These are phyloP conservation scores for Ormyrus rosae DNA, from an alignment of 2,888 invertebrate genomes.

Conservation along the genomic window DNA sequence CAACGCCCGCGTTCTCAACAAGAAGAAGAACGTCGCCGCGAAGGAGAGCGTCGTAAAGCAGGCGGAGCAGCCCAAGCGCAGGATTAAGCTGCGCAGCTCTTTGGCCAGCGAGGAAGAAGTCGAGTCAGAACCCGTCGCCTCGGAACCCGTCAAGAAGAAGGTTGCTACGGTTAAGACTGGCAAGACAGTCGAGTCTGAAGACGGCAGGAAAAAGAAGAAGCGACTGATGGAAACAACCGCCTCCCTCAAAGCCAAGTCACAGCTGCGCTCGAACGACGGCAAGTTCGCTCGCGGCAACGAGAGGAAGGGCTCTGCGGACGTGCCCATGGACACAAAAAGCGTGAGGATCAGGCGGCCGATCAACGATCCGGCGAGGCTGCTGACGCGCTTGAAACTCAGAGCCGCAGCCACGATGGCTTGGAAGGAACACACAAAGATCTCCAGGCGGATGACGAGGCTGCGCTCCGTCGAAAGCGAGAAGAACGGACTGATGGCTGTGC, in stretches of 20 bases:
- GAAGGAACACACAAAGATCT: constrained; percentile 51
- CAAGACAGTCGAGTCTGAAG: background rate
- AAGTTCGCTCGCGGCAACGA: constrained; percentile 65
- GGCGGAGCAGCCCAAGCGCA: constrained; percentile 42
- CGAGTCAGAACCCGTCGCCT: background rate
- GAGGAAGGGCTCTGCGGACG: background rate
- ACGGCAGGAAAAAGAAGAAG: constrained; percentile 54
- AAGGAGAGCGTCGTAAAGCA: constrained; percentile 56
- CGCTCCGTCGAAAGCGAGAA: constrained; percentile 49
- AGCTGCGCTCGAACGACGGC: constrained; percentile 69
- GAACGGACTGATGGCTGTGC: constrained; percentile 57
- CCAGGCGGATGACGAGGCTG: constrained; percentile 43
- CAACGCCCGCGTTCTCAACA: constrained; percentile 55
- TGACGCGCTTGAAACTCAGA: constrained; percentile 61
- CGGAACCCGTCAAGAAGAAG: background rate
- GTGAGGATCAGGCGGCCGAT: constrained; percentile 23
- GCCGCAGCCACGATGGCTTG: constrained; percentile 53
- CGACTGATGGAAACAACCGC: constrained; percentile 64
- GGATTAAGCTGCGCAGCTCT: constrained; percentile 26
- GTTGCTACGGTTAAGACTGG: background rate
- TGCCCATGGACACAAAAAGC: constrained; percentile 31
- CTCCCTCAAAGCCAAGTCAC: constrained; percentile 67
- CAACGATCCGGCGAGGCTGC: constrained; percentile 52
- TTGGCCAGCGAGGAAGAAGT: background rate
- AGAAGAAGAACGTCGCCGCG: constrained; percentile 66